Base-by-base conservation (phyloP, 2,888 invertebrate species). In the Erebia aethiops region DNA sequence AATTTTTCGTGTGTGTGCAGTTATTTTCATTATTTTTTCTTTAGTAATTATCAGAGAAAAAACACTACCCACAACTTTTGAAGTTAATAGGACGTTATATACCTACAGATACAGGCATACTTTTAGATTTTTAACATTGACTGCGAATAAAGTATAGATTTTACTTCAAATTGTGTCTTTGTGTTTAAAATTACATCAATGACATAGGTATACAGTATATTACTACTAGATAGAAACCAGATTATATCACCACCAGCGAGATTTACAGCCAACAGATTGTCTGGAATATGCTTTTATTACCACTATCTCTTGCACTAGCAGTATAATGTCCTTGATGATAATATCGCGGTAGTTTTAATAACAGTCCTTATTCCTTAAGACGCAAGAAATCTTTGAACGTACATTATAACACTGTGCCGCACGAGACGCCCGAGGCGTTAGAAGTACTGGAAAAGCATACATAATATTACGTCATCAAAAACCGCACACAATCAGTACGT, bases 301-400 rank as follows among this genome's bases (percentile, higher is more conserved):
- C 14, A n/a, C 16, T 43, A 56, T 13, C 58, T 67, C 58, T 67
- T 58, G 0, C 10, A 67, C 58, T 67, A 66, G 14, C 57, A 21
- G 46, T 11, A 43, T 5, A 21, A 49, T 56, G 72, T 74, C 74
- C 74, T 72, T 74, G 70, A 46, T 49, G 66, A 66, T 73, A 62
- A 66, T 62, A 71, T 72, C 68, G 43, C 35, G 35, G 41, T 66
- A 26, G 35, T 49, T 62, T 54, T 69, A 69, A 72, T 72, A 67
- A 67, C 57, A 65, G 64, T 64, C 67, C 72, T 72, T 74, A 74
- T 64, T 46, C 16, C 43, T 58, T 16, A 58, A 10, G 54, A n/a
- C 62, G 46, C 64, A 69, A 63, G 71, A 41, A 46, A 13, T 18
- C 16, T 16, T 43, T 69, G 63, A 52, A 16, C 16, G 13, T 18